These are phyloP conservation scores for Zeugodacus cucurbitae DNA, from an alignment of 1,140 invertebrate species.

Conservation along the genomic window DNA sequence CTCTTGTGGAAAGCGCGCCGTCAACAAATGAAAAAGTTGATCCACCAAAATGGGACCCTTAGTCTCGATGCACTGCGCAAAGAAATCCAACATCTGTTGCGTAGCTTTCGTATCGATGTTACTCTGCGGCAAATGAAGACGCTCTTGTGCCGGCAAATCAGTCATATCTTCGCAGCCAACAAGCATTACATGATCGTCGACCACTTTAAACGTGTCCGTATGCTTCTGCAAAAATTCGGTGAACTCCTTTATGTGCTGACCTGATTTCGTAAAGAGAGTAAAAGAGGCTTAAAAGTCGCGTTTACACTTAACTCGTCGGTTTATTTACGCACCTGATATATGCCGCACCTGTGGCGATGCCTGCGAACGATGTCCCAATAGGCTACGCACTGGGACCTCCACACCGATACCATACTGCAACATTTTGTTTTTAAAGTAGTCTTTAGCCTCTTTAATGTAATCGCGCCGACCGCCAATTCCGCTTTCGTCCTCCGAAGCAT, in stretches of 20 bases:
- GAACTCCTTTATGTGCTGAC: constrained; percentile 94
- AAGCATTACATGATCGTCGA: constrained; percentile 83
- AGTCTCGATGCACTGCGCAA: constrained; percentile 79
- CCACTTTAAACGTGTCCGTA: constrained; percentile 87
- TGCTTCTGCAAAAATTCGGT: constrained; percentile 89
- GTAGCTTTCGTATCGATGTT: constrained; percentile 85
- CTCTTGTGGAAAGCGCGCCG: constrained; percentile 80
- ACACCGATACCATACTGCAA: constrained; percentile 89
- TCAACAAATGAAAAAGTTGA: constrained; percentile 84
- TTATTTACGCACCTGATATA: constrained; percentile 75
- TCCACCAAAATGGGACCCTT: constrained; percentile 84
- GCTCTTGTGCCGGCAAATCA: constrained; percentile 70
- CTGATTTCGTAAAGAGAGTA: constrained; percentile 55
- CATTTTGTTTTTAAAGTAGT: constrained; percentile 93
- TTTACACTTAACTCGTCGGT: not conserved
- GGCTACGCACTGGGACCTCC: constrained; percentile 92
- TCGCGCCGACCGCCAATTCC: constrained; percentile 76
- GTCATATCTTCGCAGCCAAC: constrained; percentile 71
- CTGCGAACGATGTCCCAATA: constrained; percentile 92
- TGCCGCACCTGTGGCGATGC: constrained; percentile 95
- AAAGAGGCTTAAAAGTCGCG: not conserved
- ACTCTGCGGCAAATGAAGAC: constrained; percentile 75
- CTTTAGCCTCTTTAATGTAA: constrained; percentile 91
- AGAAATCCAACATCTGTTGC: constrained; percentile 80
- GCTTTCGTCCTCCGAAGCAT: constrained; percentile 68